Evolutionary conservation across 2,888 invertebrate species (phyloP).

Genomic region (Drosophila melanosoma): DNA sequence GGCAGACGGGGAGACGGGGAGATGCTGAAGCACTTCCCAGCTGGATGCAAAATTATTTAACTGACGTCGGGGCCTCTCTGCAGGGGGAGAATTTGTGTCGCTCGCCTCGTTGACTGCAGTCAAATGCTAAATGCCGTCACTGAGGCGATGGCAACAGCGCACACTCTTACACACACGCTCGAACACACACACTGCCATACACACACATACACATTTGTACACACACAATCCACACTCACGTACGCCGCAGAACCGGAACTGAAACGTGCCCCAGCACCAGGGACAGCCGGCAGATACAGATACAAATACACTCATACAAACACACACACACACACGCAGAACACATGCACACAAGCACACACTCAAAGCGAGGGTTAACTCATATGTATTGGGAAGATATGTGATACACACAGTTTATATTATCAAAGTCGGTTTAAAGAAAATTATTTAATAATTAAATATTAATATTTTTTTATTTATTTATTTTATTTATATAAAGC

Average conservation of each 20-base stretch:
- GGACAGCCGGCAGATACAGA: constrained; percentile 62
- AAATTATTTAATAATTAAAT: not conserved
- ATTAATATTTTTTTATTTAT: not conserved
- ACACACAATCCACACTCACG: constrained; percentile 59
- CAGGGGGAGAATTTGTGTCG: constrained; percentile 54
- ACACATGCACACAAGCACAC: constrained; percentile 18
- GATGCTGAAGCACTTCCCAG: constrained; percentile 33
- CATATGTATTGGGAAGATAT: not conserved
- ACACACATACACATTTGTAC: not conserved
- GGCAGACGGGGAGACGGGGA: not conserved
- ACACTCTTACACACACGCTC: not conserved
- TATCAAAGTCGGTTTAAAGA: not conserved
- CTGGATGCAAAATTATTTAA: constrained; percentile 73
- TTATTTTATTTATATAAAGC: too few relatives aligned
- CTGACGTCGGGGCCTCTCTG: constrained; percentile 53
- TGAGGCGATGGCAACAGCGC: constrained; percentile 44
- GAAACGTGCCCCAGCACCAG: constrained; percentile 61
- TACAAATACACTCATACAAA: constrained; percentile 45
- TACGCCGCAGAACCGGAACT: constrained; percentile 63
- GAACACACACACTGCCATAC: constrained; percentile 7
- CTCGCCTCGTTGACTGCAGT: constrained; percentile 68
- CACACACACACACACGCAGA: constrained; percentile 9
- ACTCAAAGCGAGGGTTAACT: constrained; percentile 25
- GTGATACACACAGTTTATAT: not conserved
- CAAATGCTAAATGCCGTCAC: constrained; percentile 78